Conservation (phyloP, 2,797 vertebrate species). For the Graptemys geographica region DNA sequence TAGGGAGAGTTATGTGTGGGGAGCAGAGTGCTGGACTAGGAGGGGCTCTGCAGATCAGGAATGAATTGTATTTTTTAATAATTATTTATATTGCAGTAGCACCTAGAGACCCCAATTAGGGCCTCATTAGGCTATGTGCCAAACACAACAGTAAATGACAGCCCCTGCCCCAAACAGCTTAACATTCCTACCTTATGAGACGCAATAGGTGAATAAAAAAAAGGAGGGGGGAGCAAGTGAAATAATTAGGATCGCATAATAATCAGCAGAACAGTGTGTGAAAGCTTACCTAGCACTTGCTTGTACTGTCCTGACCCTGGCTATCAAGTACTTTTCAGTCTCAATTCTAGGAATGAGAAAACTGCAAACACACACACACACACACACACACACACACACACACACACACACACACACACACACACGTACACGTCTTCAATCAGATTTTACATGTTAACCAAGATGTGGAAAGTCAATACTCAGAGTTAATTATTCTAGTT, state of each 20-base stretch:
- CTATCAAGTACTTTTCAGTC: constrained; percentile 2
- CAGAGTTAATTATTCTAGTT: not conserved
- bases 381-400: not conserved
- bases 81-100: not conserved
- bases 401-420: not conserved
- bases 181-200: constrained; percentile 23
- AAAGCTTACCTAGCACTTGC: not conserved
- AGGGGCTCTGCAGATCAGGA: not conserved
- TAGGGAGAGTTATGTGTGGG: not conserved
- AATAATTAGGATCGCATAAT: constrained; percentile 1
- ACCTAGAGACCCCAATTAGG: not conserved
- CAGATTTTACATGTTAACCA: not conserved
- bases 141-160: not conserved
- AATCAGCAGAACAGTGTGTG: constrained; percentile 16
- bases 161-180: not conserved
- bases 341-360: not conserved
- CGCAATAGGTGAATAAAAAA: not conserved
- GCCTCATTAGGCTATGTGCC: constrained; percentile 8
- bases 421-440: not conserved
- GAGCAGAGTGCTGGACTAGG: not conserved
- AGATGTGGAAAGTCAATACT: constrained; percentile 16
- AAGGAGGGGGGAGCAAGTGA: not conserved
- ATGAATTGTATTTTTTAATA: not conserved
- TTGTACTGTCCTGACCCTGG: not conserved
- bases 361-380: not conserved